Base-by-base conservation (phyloP, 2,888 invertebrate genomes). In the Pachymerium ferrugineum region DNA sequence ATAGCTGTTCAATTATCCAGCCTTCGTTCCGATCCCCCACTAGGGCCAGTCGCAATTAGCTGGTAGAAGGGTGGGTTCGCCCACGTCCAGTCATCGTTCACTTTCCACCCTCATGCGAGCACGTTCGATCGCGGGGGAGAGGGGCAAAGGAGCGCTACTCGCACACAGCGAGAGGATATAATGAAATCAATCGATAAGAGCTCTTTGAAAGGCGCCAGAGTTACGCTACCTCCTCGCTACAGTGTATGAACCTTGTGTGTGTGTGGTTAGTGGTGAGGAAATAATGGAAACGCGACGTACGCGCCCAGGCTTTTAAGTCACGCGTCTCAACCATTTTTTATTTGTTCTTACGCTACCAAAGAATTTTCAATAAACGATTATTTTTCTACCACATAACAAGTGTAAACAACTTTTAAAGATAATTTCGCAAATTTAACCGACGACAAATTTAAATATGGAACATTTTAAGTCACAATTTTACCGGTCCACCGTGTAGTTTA, bases 131-230 rank as follows among this genome's bases (percentile, higher is more conserved):
- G 62, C 14, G 38, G 8, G 3, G 8, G 38, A 54, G 28, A 62
- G 28, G 16, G n/a, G 47, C 47, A 22, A 10, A 14, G 25, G 62
- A 10, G 62, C 62, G 62, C 62, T 22, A 25, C 28, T 28, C 62
- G n/a, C n/a, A n/a, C n/a, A 1, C n/a, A 62, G 28, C 12, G 62
- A 28, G 28, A 62, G 62, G 62, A 62, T 62, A 62, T 62, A 62
- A 62, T 62, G 62, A 62, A 62, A 62, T 62, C 62, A 62, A 62
- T 62, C 62, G 62, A 62, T 62, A 62, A 62, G 62, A 62, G 62
- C 62, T 62, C 62, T 62, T 62, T 62, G 62, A 62, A 62, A 62
- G 62, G 62, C 62, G 62, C 62, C 62, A 62, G 62, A 62, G 62
- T 62, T 62, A 62, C 62, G 62, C 62, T 28, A 62, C 25, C 62